Conservation (phyloP, 2,888 invertebrate genomes). For the Drosophila mulleri region DNA sequence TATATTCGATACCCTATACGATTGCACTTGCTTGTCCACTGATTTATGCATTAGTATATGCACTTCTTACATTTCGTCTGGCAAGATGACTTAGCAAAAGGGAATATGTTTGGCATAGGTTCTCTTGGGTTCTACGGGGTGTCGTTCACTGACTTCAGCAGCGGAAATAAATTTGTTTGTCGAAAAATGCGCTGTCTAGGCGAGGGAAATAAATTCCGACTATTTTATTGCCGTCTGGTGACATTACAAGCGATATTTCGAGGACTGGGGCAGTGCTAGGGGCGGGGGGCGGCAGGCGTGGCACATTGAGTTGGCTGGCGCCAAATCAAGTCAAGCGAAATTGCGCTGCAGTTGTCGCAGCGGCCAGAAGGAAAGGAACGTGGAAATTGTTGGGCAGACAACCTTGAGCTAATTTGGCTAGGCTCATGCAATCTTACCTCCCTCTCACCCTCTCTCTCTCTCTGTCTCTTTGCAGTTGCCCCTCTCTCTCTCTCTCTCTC, state of each 20-base stretch:
- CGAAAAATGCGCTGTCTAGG: constrained; percentile 51
- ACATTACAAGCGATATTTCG: constrained; percentile 68
- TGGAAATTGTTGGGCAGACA: constrained; percentile 63
- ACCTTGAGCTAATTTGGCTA: constrained; percentile 81
- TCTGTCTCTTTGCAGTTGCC: not conserved
- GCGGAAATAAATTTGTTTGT: constrained; percentile 72
- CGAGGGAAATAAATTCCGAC: constrained; percentile 64
- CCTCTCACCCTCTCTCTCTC: not conserved
- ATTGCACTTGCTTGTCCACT: too few relatives aligned
- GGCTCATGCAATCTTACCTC: constrained; percentile 21
- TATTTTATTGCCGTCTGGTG: constrained; percentile 75
- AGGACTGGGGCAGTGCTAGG: constrained; percentile 5
- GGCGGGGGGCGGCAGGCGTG: not conserved
- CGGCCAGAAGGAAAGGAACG: constrained; percentile 24
- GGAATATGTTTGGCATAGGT: constrained; percentile 12
- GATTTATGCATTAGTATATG: not conserved
- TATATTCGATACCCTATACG: not conserved
- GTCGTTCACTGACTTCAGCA: constrained; percentile 30
- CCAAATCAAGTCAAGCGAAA: constrained; percentile 71
- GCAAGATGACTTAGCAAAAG: constrained; percentile 19
- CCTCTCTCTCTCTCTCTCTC: not conserved
- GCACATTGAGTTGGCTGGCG: constrained; percentile 60
- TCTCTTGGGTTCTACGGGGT: not conserved
- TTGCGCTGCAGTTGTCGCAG: constrained; percentile 78
- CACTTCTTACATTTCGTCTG: not conserved